Evolutionary conservation across 2,888 invertebrate genomes (phyloP).

Genomic region (Hermodice carunculata): DNA sequence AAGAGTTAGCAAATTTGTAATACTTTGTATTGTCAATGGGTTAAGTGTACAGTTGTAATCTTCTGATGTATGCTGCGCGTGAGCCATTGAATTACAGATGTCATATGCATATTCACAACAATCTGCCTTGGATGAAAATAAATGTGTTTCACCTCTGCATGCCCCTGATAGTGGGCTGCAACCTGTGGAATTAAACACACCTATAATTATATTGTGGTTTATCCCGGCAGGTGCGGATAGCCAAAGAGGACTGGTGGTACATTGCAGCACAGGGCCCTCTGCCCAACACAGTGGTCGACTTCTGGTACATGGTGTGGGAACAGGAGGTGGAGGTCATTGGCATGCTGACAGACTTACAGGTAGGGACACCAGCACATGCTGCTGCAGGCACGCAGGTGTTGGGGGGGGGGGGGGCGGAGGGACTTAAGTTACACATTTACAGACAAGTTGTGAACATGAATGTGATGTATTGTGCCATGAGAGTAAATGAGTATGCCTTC

Average conservation of each 20-base stretch:
- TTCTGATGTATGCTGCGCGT: no score
- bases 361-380: constrained; percentile 32
- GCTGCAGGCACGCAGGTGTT: not conserved
- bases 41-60: no score
- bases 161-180: not conserved
- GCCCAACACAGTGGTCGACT: constrained; percentile 75
- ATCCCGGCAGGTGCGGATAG: constrained; percentile 81
- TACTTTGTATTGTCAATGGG: no score
- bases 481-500: no score
- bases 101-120: no score
- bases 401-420: constrained; percentile 8
- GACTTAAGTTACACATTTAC: no score
- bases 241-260: constrained; percentile 84
- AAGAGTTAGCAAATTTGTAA: no score
- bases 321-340: constrained; percentile 86
- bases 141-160: not conserved
- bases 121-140: no score
- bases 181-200: not conserved
- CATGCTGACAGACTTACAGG: constrained; percentile 77
- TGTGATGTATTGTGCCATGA: no score
- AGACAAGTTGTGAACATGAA: no score
- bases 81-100: no score
- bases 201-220: not conserved
- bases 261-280: constrained; percentile 83
- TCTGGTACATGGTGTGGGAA: constrained; percentile 95